Evolutionary conservation across 2,797 vertebrate genomes (phyloP), one percentile per base, ranked within the genome.

Genomic region (Fistularia tabacaria): DNA sequence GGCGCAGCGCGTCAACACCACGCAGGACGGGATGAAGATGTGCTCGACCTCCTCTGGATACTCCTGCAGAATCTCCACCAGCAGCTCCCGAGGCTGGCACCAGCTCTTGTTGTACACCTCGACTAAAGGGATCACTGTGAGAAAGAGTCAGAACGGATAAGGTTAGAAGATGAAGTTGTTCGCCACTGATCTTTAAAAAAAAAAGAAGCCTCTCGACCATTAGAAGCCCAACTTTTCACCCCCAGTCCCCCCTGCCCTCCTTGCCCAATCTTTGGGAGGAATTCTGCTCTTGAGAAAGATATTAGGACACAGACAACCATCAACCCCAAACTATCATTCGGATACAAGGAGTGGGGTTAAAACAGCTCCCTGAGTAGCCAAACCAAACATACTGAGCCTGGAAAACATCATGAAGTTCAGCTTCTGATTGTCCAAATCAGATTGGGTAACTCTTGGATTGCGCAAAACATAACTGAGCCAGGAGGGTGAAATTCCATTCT

Each of bases 1-100:
- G 0, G 92, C 96, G 13, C 97, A 99, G 73, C 96, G 93, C 78
- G 90, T 93, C 69, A 99, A 84, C 71, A 94, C 93, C 74, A 99
- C 96, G 10, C 97, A 99, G 81, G 96, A 96, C 0, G 97, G 97
- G 85, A 95, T 95, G 87, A 96, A 98, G 85, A 98, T 95, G 82
- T 94, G 93, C 72, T 98, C 96, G 58, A 96, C 94, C 74, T 99
- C 96, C 10, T 97, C 94, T 0, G 97, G 96, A 58, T 99, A 97
- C 82, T 99, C 97, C 84, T 96, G 93, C 79, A 95, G 92, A 82
- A 99, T 96, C 77, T 98, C 95, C 85, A 99, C 95, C 88, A 99
- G 90, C 62, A 93, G 84, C 87, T 99, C 97, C 51, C 97, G 92
- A 0, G 95, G 92, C 80, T 91, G 91, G 89, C 97, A 99, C 83